Percentiles rank a stretch among this genome's conserved stretches.
Conservation (phyloP, 2,797 vertebrate genomes). For the Coregonus sp. region DNA sequence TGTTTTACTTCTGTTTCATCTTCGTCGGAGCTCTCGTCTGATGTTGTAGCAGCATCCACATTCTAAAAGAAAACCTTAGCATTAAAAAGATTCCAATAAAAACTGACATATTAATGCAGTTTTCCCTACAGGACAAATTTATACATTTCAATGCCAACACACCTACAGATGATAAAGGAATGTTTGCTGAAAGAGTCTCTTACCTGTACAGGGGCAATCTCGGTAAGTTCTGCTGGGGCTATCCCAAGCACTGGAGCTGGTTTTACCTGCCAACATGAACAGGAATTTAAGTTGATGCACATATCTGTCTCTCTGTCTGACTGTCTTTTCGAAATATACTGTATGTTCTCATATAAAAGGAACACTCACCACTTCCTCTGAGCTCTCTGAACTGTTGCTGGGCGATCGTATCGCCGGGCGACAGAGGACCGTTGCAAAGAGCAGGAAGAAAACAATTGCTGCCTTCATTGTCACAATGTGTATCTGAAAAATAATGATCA, state of each 20-base stretch:
- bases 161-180: neutral
- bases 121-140: neutral
- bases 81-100: conserved; percentile 12
- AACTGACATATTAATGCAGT: neutral
- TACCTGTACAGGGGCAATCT: conserved; percentile 56
- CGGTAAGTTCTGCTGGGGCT: conserved; percentile 13
- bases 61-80: conserved; percentile 51
- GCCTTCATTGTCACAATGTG: conserved; percentile 70
- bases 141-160: neutral
- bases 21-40: conserved; percentile 68
- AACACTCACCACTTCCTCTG: conserved; percentile 73
- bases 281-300: neutral
- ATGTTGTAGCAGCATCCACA: conserved; percentile 39
- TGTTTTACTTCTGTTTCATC: conserved; percentile 67
- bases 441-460: conserved; percentile 70
- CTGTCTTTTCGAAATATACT: neutral
- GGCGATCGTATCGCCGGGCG: conserved; percentile 68
- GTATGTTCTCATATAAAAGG: conserved; percentile 6
- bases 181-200: neutral
- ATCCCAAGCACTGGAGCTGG: conserved; percentile 37
- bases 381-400: conserved; percentile 76
- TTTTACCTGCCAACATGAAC: conserved; percentile 43
- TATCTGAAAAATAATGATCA: conserved; percentile 14
- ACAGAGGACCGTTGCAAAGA: conserved; percentile 75
- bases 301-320: neutral